Evolutionary conservation across 2,113 vertebrate genomes (phyloP).

Genomic region (Nestor notabilis): DNA sequence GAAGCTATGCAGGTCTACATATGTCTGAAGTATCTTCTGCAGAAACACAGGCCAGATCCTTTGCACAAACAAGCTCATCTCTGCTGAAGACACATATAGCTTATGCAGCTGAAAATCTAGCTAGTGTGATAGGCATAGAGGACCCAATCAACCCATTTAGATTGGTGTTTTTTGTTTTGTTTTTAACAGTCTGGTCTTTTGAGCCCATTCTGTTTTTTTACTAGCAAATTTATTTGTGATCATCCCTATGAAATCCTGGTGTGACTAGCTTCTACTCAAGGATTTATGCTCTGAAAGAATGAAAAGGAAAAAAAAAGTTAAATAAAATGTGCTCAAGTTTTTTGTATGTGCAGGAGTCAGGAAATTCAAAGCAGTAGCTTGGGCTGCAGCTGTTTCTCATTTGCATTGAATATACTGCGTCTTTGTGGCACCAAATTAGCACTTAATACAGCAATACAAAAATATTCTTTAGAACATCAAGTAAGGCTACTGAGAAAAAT

Average conservation of each 20-base stretch:
- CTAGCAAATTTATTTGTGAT: background rate
- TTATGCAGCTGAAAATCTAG: background rate
- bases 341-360: background rate
- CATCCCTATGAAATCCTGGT: background rate
- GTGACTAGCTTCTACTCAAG: background rate
- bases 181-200: background rate
- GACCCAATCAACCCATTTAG: background rate
- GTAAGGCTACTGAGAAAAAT: background rate
- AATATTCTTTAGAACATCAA: background rate
- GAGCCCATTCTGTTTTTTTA: background rate
- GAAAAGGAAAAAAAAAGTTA: background rate
- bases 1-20: rapidly evolving
- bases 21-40: background rate
- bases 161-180: background rate
- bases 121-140: background rate
- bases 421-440: background rate
- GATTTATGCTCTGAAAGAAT: background rate
- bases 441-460: background rate
- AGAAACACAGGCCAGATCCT: background rate
- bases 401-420: background rate
- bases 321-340: background rate
- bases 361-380: background rate
- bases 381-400: background rate
- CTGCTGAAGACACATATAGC: background rate
- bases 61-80: background rate